A percentile compares a stretch with the other conserved stretches of the same genome.
Evolutionary conservation across 2,888 invertebrate genomes (phyloP).

Genomic region (Tachina lurida): DNA sequence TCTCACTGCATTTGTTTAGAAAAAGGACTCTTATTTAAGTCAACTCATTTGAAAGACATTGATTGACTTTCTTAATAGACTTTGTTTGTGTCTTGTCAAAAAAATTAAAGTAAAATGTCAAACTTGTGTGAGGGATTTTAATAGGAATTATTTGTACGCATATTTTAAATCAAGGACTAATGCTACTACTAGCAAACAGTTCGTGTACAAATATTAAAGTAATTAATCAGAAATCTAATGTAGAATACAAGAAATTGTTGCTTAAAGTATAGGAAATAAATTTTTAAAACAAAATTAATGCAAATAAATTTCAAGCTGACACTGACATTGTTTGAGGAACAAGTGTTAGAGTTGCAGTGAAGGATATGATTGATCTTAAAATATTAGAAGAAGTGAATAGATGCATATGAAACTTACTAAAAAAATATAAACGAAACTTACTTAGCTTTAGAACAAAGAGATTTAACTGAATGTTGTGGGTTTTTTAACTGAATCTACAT

Average conservation of each 20-base stretch:
- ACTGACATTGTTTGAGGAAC: too few species aligned
- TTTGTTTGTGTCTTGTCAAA: conserved; percentile 81
- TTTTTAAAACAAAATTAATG: background rate
- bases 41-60: conserved; percentile 81
- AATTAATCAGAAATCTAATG: conserved; percentile 42
- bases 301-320: background rate
- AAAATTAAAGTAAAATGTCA: conserved; percentile 71
- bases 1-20: conserved; percentile 68
- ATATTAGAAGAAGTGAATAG: too few species aligned
- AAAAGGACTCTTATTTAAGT: conserved; percentile 73
- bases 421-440: too few species aligned
- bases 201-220: background rate
- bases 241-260: too few species aligned
- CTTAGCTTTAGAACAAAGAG: too few species aligned
- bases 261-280: background rate
- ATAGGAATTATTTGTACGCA: conserved; percentile 37
- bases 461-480: too few species aligned
- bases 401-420: too few species aligned
- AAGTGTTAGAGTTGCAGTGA: too few species aligned
- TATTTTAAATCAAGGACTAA: conserved; percentile 32
- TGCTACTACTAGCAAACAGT: background rate
- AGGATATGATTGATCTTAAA: too few species aligned
- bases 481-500: too few species aligned
- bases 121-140: conserved; percentile 59
- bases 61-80: conserved; percentile 83